Percentiles rank a stretch among this genome's conserved stretches.
Conservation (phyloP, 2,797 vertebrate genomes). For the Coregonus suidteri region DNA sequence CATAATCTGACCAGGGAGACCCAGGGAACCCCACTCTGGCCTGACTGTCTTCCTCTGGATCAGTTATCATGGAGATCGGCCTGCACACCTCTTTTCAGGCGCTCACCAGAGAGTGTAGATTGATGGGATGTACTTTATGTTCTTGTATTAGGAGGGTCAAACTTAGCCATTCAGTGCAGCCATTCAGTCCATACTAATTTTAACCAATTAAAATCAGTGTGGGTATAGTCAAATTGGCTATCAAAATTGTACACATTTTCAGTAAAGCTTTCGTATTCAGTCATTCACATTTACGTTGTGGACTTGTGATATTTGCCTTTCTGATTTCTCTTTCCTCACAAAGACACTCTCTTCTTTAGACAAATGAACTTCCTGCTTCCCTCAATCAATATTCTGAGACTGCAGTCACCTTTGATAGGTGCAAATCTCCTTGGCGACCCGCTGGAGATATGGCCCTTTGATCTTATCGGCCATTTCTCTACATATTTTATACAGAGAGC, state of each 20-base stretch:
- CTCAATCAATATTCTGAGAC: conserved; percentile 23
- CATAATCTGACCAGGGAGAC: background rate
- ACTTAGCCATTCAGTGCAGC: background rate
- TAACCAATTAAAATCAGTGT: background rate
- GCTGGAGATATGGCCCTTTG: background rate
- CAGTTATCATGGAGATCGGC: too few species aligned
- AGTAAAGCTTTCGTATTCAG: background rate
- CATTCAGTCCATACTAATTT: background rate
- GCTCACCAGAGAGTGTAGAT: background rate
- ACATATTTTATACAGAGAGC: conserved; percentile 26
- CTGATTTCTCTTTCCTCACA: background rate
- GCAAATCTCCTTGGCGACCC: conserved; percentile 23
- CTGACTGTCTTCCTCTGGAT: background rate
- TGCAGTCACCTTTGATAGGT: conserved; percentile 7
- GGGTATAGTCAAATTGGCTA: background rate
- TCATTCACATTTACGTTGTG: background rate
- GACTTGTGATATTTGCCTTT: background rate
- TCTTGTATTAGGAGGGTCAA: conserved; percentile 23
- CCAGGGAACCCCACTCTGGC: background rate
- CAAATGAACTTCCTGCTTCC: background rate
- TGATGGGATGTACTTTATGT: background rate
- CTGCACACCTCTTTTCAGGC: background rate
- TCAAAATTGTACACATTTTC: background rate
- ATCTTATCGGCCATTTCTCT: conserved; percentile 21
- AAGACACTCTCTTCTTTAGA: background rate